These are phyloP conservation scores for Zoanthus gigantus DNA, from an alignment of 92 coral and sea anemone species.

Conservation along the genomic window DNA sequence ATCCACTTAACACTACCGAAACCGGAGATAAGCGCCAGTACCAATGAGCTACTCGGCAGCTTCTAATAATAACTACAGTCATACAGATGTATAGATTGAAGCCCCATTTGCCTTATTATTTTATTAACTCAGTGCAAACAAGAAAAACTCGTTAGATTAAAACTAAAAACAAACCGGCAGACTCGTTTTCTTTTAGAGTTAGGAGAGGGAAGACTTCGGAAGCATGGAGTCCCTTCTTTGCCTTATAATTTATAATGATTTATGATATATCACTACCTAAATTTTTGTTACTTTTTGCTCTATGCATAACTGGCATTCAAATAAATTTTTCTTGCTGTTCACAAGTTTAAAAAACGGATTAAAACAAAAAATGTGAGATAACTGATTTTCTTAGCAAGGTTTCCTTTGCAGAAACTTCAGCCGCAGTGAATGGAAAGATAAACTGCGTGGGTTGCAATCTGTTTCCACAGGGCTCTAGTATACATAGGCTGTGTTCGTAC, in stretches of 20 bases:
- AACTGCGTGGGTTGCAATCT: not conserved
- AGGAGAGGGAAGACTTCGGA: too few species aligned
- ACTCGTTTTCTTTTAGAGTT: too few species aligned
- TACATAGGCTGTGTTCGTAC: slow-evolving; percentile 81
- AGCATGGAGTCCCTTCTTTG: not conserved
- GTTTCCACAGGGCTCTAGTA: slow-evolving; percentile 53
- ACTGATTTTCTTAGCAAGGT: too few species aligned
- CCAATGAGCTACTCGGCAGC: too few species aligned
- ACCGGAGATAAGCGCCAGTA: too few species aligned
- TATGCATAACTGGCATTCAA: not conserved
- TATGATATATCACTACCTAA: not conserved
- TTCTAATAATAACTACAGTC: too few species aligned
- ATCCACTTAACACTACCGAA: too few species aligned
- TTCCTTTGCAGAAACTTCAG: not conserved
- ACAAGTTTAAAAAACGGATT: not conserved
- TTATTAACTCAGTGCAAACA: too few species aligned
- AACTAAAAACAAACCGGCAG: too few species aligned
- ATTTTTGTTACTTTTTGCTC: not conserved
- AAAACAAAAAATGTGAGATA: not conserved
- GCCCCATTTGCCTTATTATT: too few species aligned
- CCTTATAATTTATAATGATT: not conserved
- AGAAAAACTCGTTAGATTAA: too few species aligned
- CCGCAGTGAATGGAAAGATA: not conserved
- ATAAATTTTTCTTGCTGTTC: not conserved
- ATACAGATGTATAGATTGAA: too few species aligned